Evolutionary conservation across 2,888 invertebrate species (phyloP).

Genomic region (Eupithecia vulgata): DNA sequence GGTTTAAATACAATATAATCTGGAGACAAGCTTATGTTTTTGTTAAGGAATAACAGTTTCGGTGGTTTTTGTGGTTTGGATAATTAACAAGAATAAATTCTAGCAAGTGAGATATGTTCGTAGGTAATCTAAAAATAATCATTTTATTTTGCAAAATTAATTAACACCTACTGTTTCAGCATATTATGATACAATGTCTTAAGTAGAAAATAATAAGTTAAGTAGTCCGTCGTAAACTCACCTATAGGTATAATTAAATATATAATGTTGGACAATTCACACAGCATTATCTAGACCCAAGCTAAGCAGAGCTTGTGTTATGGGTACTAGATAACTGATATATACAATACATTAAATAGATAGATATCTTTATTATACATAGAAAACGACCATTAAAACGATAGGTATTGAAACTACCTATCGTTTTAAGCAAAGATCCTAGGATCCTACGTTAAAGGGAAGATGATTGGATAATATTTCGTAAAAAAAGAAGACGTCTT

Average conservation of each 20-base stretch:
- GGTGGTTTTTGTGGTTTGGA: constrained; percentile 63
- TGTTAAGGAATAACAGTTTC: constrained; percentile 52
- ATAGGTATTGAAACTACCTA: too few relatives aligned
- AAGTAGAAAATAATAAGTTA: not conserved
- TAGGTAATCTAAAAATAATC: not conserved
- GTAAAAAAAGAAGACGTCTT: not conserved
- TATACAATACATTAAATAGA: too few relatives aligned
- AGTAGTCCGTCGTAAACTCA: not conserved
- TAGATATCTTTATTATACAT: too few relatives aligned
- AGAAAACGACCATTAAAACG: too few relatives aligned
- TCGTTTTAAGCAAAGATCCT: too few relatives aligned
- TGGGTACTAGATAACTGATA: too few relatives aligned
- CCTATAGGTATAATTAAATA: too few relatives aligned
- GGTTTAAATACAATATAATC: constrained; percentile 72
- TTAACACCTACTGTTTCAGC: not conserved
- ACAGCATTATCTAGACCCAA: too few relatives aligned
- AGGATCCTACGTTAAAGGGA: too few relatives aligned
- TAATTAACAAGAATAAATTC: constrained; percentile 14
- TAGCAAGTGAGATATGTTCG: not conserved
- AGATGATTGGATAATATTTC: not conserved
- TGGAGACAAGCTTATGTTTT: constrained; percentile 55
- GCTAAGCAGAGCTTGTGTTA: too few relatives aligned
- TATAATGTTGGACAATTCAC: too few relatives aligned
- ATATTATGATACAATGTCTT: not conserved
- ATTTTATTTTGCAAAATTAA: not conserved